Percentiles rank a stretch among this genome's conserved stretches.
phyloP scores from a whole-genome alignment of 2,797 vertebrate genomes.

The Oreortyx pictus region DNA sequence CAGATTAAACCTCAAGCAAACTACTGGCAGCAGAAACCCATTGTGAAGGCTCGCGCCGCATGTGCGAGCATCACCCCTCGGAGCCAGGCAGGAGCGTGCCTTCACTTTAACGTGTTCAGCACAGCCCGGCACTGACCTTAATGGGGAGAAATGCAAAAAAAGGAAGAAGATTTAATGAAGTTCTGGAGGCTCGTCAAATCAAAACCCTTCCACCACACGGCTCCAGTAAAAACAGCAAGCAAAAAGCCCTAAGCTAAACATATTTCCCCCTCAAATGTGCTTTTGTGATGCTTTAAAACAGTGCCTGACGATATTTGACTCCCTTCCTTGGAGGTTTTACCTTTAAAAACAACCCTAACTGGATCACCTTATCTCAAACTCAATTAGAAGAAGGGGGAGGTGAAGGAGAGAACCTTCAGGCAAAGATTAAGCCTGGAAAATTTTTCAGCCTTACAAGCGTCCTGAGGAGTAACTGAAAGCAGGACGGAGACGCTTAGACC shows the following conservation, averaged over 20 bases:
- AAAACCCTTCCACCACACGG: neutral
- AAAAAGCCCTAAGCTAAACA: neutral
- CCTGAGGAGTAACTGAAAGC: conserved; percentile 61
- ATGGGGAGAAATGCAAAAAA: neutral
- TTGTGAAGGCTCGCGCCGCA: neutral
- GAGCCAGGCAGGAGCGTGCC: neutral
- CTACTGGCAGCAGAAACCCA: neutral
- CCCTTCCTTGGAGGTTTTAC: neutral
- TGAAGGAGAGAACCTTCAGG: conserved; percentile 55
- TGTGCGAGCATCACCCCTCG: neutral
- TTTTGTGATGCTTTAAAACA: neutral
- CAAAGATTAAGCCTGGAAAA: conserved; percentile 70
- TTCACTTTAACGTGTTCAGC: neutral
- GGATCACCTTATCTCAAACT: conserved; percentile 57
- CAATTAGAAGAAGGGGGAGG: conserved; percentile 50
- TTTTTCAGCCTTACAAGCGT: conserved; percentile 55
- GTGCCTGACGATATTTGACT: neutral
- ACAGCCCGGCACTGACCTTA: neutral
- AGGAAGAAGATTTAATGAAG: neutral
- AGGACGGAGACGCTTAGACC: conserved; percentile 39
- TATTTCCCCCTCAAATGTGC: no score
- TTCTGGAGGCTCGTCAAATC: neutral
- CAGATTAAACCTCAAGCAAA: conserved; percentile 31
- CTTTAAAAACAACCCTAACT: neutral
- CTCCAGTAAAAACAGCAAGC: neutral